Evolutionary conservation across 2,113 vertebrate species (phyloP).

Genomic region (Tragelaphus buxtoni): DNA sequence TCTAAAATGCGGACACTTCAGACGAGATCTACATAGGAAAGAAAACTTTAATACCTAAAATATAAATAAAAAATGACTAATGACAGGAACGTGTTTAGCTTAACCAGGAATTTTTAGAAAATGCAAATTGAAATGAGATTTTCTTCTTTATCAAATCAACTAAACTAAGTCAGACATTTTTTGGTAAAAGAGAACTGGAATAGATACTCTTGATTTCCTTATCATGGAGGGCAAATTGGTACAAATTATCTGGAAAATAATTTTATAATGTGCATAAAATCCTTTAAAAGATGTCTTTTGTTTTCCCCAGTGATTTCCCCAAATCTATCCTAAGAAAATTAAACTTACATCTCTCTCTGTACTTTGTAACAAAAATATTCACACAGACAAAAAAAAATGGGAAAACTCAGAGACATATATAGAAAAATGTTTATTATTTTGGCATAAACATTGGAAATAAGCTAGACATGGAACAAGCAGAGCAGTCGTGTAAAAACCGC

Average conservation of each 20-base stretch:
- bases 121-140: conserved; percentile 9
- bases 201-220: not conserved
- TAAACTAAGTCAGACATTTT: not conserved
- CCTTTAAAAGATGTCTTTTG: not conserved
- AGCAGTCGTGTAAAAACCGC: not conserved
- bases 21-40: not conserved
- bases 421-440: conserved; percentile 57
- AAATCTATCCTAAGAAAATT: conserved; percentile 17
- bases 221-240: not conserved
- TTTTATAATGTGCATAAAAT: not conserved
- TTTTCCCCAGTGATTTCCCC: conserved; percentile 1
- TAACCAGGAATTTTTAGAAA: conserved; percentile 14
- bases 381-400: not conserved
- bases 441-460: conserved; percentile 40
- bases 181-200: not conserved
- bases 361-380: conserved; percentile 60
- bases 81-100: not conserved
- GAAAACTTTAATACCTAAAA: not conserved
- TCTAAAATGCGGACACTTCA: not conserved
- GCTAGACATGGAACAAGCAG: not conserved
- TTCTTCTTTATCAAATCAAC: conserved; percentile 23
- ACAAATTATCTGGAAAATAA: conserved; percentile 39
- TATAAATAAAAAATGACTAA: not conserved
- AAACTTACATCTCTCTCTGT: conserved; percentile 29
- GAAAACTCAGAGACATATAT: conserved; percentile 25